Conservation (phyloP, 1,140 invertebrate species). For the Kradibia gibbosae region DNA sequence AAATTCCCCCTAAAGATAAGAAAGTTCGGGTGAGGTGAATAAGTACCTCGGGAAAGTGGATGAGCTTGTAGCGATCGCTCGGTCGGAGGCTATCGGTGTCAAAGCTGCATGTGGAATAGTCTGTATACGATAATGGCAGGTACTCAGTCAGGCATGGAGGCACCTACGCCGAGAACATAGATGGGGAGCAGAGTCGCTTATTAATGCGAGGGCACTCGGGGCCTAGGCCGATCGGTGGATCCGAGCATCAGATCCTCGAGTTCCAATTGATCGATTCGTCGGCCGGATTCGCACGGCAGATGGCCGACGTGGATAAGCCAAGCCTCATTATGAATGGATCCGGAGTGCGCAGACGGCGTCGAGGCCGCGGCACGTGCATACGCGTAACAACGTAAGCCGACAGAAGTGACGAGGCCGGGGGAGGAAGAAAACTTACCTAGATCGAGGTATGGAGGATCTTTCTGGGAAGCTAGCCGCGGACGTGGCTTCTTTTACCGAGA, state of each 20-base stretch:
- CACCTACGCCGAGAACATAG: not conserved
- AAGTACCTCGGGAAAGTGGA: too few relatives aligned
- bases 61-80: not conserved
- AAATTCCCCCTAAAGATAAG: too few relatives aligned
- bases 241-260: constrained; percentile 7
- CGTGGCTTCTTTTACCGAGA: not conserved
- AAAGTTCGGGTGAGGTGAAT: too few relatives aligned
- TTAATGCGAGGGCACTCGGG: not conserved
- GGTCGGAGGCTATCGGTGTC: not conserved
- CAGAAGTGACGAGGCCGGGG: not conserved
- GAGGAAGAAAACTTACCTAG: not conserved
- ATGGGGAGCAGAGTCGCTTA: constrained; percentile 26
- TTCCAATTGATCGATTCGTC: constrained; percentile 44
- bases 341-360: not conserved
- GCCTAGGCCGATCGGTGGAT: not conserved
- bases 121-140: too few relatives aligned
- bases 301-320: constrained; percentile 46
- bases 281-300: constrained; percentile 47
- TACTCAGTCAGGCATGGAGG: too few relatives aligned
- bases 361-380: not conserved
- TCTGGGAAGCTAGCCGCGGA: constrained; percentile 25
- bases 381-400: not conserved
- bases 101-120: not conserved
- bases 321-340: constrained; percentile 27
- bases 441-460: not conserved